Conservation (phyloP, 1,140 invertebrate genomes). For the Drosophila repletoides region DNA sequence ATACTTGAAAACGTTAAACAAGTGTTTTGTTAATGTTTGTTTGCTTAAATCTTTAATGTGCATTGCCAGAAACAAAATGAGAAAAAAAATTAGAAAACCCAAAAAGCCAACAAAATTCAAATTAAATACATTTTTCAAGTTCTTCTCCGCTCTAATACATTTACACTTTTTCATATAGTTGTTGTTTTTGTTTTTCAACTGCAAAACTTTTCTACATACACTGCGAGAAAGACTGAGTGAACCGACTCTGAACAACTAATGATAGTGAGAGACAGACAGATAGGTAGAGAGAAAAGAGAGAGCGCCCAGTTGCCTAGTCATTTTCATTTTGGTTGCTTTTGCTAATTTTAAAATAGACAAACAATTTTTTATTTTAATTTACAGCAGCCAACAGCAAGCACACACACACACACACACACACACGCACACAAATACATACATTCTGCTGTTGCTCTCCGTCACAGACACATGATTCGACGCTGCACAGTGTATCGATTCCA, state of each 20-base stretch:
- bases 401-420: background rate
- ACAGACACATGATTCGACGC: slow-evolving; percentile 55
- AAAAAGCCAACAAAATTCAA: slow-evolving; percentile 32
- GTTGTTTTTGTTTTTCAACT: slow-evolving; percentile 39
- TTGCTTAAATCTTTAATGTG: slow-evolving; percentile 74
- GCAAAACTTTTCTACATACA: slow-evolving; percentile 45
- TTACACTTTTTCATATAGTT: slow-evolving; percentile 21
- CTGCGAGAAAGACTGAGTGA: too few relatives aligned
- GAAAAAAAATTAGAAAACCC: too few relatives aligned
- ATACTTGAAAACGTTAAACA: slow-evolving; percentile 77
- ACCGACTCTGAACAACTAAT: too few relatives aligned
- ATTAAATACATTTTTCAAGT: slow-evolving; percentile 54
- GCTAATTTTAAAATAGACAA: slow-evolving; percentile 79
- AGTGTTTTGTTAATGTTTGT: slow-evolving; percentile 79
- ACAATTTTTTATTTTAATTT: slow-evolving; percentile 78
- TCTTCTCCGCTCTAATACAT: slow-evolving; percentile 30
- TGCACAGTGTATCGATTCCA: too few relatives aligned
- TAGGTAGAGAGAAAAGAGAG: background rate
- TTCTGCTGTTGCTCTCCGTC: slow-evolving; percentile 3
- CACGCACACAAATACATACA: slow-evolving; percentile 18
- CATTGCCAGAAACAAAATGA: slow-evolving; percentile 42
- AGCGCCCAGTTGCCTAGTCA: slow-evolving; percentile 51
- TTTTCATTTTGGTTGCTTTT: slow-evolving; percentile 68
- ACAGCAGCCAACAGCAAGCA: slow-evolving; percentile 52
- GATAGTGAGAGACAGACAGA: background rate